Base-by-base conservation (phyloP, 2,797 vertebrate species). In the Hypotaenidia philippensis region DNA sequence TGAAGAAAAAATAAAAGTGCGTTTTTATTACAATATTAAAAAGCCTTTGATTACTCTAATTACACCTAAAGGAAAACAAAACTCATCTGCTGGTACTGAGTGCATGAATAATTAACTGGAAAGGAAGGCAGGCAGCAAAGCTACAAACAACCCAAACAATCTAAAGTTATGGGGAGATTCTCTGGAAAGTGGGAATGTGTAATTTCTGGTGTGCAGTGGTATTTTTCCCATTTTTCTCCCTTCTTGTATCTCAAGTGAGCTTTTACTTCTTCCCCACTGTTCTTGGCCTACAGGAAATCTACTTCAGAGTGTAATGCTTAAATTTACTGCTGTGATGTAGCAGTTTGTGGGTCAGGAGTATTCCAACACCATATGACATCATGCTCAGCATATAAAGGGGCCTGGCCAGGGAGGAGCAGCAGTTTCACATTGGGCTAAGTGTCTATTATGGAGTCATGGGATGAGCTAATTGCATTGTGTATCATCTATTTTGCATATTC, bases 51-150 rank as follows among this genome's bases (percentile, higher is more conserved):
- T 97, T 98, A 96, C 92, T 98, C 97, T 98, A 98, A 98, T 98
- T 98, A 97, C 97, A 98, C 95, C 95, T 97, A 96, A 94, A 98
- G 95, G 94, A 97, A 98, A 98, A 97, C 93, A 98, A 97, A 97
- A 91, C 83, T 90, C 31, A 10, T 94, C 90, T 96, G 82, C 96
- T 93, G 80, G 75, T 93, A 97, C 75, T 64, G 95, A 97, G 92
- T 44, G 45, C 65, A 95, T 98, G 94, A 98, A 98, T 98, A 97
- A 98, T 98, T 98, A 98, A 97, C 32, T 34, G 63, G 27, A 91
- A 92, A 97, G 94, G 89, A 97, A 96, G 96, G 94, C 96, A 97
- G 93, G 84, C 56, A 95, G 57, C 60, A 97, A 96, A 96, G 87
- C 86, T 95, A 70, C 75, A 90, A 91, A 70, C 44, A 84, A 74